Evolutionary conservation across 1,140 invertebrate genomes (phyloP).

Genomic region (Brachystomella parvula): DNA sequence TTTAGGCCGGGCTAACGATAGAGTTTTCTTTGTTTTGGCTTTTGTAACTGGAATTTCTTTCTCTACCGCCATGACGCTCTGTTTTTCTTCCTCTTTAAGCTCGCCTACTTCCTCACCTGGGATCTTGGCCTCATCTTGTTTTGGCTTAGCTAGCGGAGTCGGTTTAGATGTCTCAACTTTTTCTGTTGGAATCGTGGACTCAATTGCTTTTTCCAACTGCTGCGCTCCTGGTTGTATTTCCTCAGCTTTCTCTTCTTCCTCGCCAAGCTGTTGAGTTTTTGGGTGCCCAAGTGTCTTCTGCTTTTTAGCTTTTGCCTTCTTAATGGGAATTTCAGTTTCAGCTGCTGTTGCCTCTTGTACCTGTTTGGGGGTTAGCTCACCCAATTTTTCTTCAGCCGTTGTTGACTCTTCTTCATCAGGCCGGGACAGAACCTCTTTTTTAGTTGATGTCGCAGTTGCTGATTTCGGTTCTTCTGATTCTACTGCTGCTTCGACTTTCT

Average conservation of each 20-base stretch:
- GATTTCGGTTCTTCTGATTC: not conserved
- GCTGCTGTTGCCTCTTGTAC: not conserved
- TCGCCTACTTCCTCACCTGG: not conserved
- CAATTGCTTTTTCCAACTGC: not conserved
- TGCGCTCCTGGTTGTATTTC: not conserved
- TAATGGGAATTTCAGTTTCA: not conserved
- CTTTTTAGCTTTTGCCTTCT: conserved; percentile 6
- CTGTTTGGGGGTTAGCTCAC: conserved; percentile 1
- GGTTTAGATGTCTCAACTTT: not conserved
- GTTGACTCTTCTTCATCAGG: conserved; percentile 13
- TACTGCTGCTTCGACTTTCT: not conserved
- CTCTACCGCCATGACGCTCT: not conserved
- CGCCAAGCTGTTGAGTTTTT: conserved; percentile 1
- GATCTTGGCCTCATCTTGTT: not conserved
- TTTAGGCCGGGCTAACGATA: not conserved
- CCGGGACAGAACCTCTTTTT: not conserved
- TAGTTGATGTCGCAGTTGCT: not conserved
- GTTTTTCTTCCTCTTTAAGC: not conserved
- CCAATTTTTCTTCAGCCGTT: not conserved
- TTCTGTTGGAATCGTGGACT: not conserved
- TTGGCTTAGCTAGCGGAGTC: not conserved
- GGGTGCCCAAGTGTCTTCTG: not conserved
- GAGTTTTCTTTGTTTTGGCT: conserved; percentile 1
- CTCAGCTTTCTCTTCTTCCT: conserved; percentile 6
- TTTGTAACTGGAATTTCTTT: conserved; percentile 12